Base-by-base conservation (phyloP, 2,888 invertebrate species). In the Athalia cordata region DNA sequence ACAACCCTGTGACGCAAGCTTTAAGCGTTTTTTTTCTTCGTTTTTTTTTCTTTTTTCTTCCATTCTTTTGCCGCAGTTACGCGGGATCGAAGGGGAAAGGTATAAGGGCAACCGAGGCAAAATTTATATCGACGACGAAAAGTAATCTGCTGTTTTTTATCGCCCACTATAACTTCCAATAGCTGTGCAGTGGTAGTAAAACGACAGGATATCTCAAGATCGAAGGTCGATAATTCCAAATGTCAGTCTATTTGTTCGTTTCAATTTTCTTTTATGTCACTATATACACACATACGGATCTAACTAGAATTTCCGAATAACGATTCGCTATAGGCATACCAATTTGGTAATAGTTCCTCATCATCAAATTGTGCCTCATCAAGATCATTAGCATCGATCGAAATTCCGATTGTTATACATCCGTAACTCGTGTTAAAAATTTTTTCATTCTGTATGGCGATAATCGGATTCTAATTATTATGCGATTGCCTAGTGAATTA, bases 131-230 rank as follows among this genome's bases (percentile, higher is more conserved):
- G 45, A 57, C 59, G 70, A 59, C 70, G 57, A 59, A 72, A 72
- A 72, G 70, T 72, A 72, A 72, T 72, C 70, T 72, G 70, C 70
- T 72, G 57, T 72, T 72, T 72, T 72, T 72, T 72, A 72, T 72
- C 59, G 47, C 70, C 29, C 59, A 59, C 70, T 72, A 72, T 72
- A 72, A 72, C 70, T 72, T 72, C 70, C 70, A 72, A 72, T 59
- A 59, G 72, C 57, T 29, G 29, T 29, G 29, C 29, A 29, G 29
- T 29, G 59, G 72, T 59, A 72, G 72, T 72, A 72, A 72, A 72
- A 72, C 72, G 72, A 72, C 72, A 72, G 57, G 72, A 72, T 59
- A 72, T 72, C 72, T 72, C 13, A n/a, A 72, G 72, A 72, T 72
- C 72, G 72, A 57, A 57, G 52, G 57, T 59, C 72, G 72, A 72